A percentile compares a stretch with the other conserved stretches of the same genome.
These are phyloP conservation scores for Troilus luridus DNA, from an alignment of 2,888 invertebrate genomes.

Conservation along the genomic window DNA sequence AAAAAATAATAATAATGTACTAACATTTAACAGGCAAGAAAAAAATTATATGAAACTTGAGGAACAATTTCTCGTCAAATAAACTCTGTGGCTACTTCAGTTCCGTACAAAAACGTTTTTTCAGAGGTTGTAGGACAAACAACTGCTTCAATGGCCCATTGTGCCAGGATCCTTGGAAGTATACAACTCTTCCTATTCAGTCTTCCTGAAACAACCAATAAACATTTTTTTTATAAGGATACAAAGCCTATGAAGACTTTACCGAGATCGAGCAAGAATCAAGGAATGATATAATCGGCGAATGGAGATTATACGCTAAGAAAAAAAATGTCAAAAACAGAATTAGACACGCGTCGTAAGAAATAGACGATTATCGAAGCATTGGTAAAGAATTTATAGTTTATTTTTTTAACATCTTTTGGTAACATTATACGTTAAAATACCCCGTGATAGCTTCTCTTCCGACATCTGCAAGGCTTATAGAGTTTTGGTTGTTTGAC, in stretches of 20 bases:
- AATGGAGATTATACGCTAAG: background rate
- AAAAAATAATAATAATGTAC: no score
- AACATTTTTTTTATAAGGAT: background rate
- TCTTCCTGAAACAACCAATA: background rate
- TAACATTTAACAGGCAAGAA: no score
- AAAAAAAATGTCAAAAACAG: background rate
- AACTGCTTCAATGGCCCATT: background rate
- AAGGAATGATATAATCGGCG: background rate
- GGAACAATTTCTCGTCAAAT: background rate
- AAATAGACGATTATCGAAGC: background rate
- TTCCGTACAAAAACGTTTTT: background rate
- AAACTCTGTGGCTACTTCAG: background rate
- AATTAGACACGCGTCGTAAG: background rate
- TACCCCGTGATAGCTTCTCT: no score
- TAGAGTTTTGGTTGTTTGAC: no score
- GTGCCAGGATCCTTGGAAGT: background rate
- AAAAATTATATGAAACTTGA: background rate
- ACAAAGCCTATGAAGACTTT: background rate
- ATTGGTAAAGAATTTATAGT: background rate
- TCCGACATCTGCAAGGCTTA: no score
- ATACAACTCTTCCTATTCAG: background rate
- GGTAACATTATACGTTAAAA: no score
- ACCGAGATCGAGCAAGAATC: background rate
- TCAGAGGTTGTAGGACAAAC: background rate
- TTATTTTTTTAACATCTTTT: no score